Evolutionary conservation across 2,113 vertebrate genomes (phyloP), one percentile per base, ranked within the genome.

Genomic region (Pipa parva): DNA sequence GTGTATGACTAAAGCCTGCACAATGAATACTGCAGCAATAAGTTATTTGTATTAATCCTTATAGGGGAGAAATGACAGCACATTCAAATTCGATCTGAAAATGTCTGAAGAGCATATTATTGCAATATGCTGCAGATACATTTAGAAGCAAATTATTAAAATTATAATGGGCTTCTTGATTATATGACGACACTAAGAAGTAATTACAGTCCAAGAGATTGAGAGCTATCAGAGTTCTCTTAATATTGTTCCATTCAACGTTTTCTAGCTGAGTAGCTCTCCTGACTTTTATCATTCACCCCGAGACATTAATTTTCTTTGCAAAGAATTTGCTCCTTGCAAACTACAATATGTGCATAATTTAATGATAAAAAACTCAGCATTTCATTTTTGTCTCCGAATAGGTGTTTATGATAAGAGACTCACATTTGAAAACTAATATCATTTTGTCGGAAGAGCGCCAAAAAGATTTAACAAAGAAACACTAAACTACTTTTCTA

Each of bases 391-490:
- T 57, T 49, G 64, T 67, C 54, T 67, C 46, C 33, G 64, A 42
- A 55, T 59, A 58, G 64, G 64, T 67, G 55, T 67, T 59, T 67
- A 66, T 31, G 54, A 67, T 58, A 67, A 67, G 54, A 67, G 54
- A 67, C 49, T 58, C 55, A 67, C 64, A 59, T 67, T 57, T 49
- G 55, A 59, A 67, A 67, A 67, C 52, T 57, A 66, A 66, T 66
- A 66, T 57, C 26, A 46, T 66, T 57, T 66, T 48, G 25, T 66
- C 63, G 20, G 63, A 57, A 57, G 52, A 54, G 27, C 31, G 37
- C 52, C 52, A 66, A 66, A n/a, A 65, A 48, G 20, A 66, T 57
- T 57, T 57, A 46, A 42, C 54, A 58, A 58, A 67, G 55, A 49
- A 67, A 59, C 28, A 7, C 39, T 37, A 36, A 48, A 31, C 54